Percentiles rank a stretch among this genome's conserved stretches.
Conservation (phyloP, 2,888 invertebrate genomes). For the Deilephila porcellus region DNA sequence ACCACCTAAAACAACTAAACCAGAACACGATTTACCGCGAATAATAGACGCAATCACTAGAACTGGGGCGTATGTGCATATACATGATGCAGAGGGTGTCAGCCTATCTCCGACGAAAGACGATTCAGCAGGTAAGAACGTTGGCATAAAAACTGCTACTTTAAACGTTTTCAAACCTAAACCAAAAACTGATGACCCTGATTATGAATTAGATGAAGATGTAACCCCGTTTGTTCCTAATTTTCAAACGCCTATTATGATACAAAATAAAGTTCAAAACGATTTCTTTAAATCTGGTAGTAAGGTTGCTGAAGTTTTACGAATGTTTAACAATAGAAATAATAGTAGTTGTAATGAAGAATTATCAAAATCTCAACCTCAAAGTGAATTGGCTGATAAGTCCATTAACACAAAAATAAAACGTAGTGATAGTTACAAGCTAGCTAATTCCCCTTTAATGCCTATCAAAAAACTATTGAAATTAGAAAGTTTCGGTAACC, state of each 20-base stretch:
- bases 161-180: slow-evolving; percentile 54
- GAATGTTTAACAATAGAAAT: slow-evolving; percentile 75
- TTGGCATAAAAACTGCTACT: slow-evolving; percentile 59
- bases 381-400: slow-evolving; percentile 55
- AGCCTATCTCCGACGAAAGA: slow-evolving; percentile 86
- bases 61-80: slow-evolving; percentile 89
- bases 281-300: slow-evolving; percentile 62
- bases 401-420: slow-evolving; percentile 84
- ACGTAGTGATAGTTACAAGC: slow-evolving; percentile 93
- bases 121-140: slow-evolving; percentile 88
- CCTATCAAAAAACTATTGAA: slow-evolving; percentile 86
- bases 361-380: slow-evolving; percentile 44
- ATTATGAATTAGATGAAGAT: slow-evolving; percentile 56
- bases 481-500: slow-evolving; percentile 76
- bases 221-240: slow-evolving; percentile 78
- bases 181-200: slow-evolving; percentile 56
- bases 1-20: slow-evolving; percentile 60
- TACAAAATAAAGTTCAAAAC: slow-evolving; percentile 68
- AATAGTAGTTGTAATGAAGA: slow-evolving; percentile 55
- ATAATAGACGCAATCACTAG: slow-evolving; percentile 79
- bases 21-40: slow-evolving; percentile 69
- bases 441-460: slow-evolving; percentile 90
- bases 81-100: slow-evolving; percentile 87
- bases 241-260: slow-evolving; percentile 77
- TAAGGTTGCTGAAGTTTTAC: slow-evolving; percentile 78